These are phyloP conservation scores for Eupleurogrammus muticus DNA, from an alignment of 2,797 vertebrate species.

Conservation along the genomic window DNA sequence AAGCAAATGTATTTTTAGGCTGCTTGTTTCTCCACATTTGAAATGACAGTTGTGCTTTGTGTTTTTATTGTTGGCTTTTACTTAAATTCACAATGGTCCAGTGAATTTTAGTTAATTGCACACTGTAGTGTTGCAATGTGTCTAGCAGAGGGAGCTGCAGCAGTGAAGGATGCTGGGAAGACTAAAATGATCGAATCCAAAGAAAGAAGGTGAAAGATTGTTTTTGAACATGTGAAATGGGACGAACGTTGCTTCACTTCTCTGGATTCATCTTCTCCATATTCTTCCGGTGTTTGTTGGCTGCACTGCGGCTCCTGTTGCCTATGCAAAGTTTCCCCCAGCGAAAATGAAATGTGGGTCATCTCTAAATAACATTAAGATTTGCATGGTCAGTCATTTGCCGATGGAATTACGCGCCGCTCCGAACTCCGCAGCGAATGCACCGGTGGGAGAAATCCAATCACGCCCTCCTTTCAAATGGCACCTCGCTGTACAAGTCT, in stretches of 20 bases:
- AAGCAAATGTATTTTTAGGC: too few relatives aligned
- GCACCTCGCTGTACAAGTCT: background rate
- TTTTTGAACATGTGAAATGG: background rate
- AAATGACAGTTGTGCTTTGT: too few relatives aligned
- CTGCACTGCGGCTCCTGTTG: background rate
- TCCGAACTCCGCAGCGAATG: too few relatives aligned
- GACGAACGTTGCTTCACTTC: background rate
- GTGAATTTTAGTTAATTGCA: too few relatives aligned
- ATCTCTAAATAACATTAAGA: background rate
- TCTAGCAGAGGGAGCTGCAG: constrained; percentile 26
- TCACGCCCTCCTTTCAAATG: constrained; percentile 28
- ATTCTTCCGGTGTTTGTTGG: background rate
- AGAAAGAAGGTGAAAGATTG: background rate
- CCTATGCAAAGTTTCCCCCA: background rate
- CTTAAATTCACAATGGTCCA: background rate
- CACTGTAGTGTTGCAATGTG: background rate
- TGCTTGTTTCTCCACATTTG: too few relatives aligned
- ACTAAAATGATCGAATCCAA: background rate
- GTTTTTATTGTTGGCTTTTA: background rate
- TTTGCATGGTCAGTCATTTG: background rate
- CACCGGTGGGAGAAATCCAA: constrained; percentile 26
- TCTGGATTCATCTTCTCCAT: background rate
- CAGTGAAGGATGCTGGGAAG: background rate
- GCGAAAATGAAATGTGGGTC: background rate
- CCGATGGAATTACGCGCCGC: background rate